A percentile compares a stretch with the other conserved stretches of the same genome.
Conservation (phyloP, 2,797 vertebrate genomes). For the Nyctalus aviator region DNA sequence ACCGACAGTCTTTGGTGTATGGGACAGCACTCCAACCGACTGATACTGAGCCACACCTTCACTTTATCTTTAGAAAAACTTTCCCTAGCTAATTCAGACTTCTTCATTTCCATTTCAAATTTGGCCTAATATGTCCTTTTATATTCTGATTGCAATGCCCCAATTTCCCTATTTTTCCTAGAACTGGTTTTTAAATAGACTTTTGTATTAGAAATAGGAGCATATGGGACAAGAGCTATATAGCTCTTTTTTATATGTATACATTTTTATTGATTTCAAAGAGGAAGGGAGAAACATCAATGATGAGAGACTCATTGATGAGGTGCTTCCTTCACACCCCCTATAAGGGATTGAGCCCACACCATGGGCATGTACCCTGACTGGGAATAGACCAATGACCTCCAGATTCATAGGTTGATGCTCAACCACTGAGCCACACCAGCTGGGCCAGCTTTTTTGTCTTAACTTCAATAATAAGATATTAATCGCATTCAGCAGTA, state of each 20-base stretch:
- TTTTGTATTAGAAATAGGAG: conserved; percentile 11
- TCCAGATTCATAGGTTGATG: too few species aligned
- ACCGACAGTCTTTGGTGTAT: neutral
- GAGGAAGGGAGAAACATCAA: too few species aligned
- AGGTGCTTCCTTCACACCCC: too few species aligned
- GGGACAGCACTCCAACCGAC: neutral
- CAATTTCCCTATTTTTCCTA: neutral
- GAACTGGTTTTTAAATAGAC: neutral
- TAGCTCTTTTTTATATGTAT: too few species aligned
- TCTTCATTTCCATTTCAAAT: conserved; percentile 40
- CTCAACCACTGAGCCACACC: too few species aligned
- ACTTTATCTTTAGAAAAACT: conserved; percentile 4
- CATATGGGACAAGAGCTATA: neutral
- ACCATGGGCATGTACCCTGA: too few species aligned
- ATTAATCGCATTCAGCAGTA: neutral
- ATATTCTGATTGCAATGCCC: neutral
- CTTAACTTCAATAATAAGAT: neutral
- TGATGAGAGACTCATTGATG: too few species aligned
- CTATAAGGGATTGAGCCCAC: too few species aligned
- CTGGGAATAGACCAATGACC: too few species aligned
- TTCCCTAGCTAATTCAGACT: neutral
- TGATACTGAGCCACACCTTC: neutral
- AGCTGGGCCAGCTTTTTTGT: neutral
- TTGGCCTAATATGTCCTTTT: neutral
- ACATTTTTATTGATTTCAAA: too few species aligned